Conservation (phyloP, 2,113 vertebrate genomes). For the Oreocharis arfaki region DNA sequence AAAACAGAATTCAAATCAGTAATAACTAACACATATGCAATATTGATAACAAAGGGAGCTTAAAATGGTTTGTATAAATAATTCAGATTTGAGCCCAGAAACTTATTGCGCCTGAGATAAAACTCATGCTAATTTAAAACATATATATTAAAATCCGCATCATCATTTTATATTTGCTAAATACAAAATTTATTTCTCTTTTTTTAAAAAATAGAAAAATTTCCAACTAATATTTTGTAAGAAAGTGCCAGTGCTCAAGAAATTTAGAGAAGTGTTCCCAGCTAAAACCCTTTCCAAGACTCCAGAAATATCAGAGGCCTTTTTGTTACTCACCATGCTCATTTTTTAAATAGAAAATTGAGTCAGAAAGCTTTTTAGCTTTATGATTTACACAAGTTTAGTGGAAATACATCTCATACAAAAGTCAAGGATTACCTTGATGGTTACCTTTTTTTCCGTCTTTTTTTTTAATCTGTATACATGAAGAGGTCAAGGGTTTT, state of each 20-base stretch:
- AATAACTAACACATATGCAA: background rate
- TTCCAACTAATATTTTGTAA: background rate
- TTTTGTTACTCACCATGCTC: background rate
- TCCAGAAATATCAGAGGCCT: background rate
- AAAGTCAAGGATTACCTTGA: background rate
- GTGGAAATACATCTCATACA: background rate
- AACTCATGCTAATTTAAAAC: background rate
- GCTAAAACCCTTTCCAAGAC: background rate
- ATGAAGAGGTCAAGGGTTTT: background rate
- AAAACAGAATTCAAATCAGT: background rate
- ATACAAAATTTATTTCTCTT: background rate
- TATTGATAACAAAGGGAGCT: background rate
- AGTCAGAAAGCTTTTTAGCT: background rate
- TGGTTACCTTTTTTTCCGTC: fast-evolving
- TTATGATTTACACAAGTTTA: background rate
- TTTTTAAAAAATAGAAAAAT: background rate
- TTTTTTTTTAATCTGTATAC: too few relatives aligned
- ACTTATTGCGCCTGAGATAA: background rate
- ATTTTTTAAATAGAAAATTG: background rate
- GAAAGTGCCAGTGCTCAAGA: background rate
- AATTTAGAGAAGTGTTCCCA: background rate
- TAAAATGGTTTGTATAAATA: background rate
- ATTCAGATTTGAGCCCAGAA: background rate
- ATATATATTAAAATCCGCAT: fast-evolving
- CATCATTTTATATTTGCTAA: background rate